Conservation (phyloP, 1,140 invertebrate genomes). For the Calephelis nemesis region DNA sequence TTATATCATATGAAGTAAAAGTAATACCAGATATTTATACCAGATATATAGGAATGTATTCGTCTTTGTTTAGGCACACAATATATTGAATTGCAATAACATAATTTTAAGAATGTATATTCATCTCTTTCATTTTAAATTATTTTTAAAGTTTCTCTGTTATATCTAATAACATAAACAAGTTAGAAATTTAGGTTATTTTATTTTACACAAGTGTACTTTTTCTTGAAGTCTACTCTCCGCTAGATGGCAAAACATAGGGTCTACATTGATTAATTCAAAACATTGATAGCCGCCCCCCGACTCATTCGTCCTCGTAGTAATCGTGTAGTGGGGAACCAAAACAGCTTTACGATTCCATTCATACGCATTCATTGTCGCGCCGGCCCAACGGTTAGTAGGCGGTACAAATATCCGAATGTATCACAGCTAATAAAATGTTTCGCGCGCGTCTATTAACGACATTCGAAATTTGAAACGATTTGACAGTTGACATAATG, state of each 20-base stretch:
- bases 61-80: too few relatives aligned
- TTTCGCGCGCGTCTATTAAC: constrained; percentile 58
- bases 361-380: constrained; percentile 70
- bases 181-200: background rate
- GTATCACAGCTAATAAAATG: constrained; percentile 40
- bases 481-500: constrained; percentile 54
- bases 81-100: too few relatives aligned
- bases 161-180: background rate
- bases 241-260: constrained; percentile 24
- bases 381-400: constrained; percentile 49
- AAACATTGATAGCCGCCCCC: constrained; percentile 43
- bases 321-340: constrained; percentile 50
- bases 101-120: too few relatives aligned
- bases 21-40: too few relatives aligned
- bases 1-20: too few relatives aligned
- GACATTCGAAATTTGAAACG: constrained; percentile 66
- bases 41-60: too few relatives aligned
- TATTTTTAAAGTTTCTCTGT: background rate
- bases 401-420: constrained; percentile 26
- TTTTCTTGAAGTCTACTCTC: background rate
- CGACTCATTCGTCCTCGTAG: constrained; percentile 30
- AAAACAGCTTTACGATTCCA: constrained; percentile 48
- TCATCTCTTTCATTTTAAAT: too few relatives aligned
- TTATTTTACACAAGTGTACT: too few relatives aligned
- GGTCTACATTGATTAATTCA: background rate